A percentile compares a stretch with the other conserved stretches of the same genome.
These are phyloP conservation scores for Lethocerus indicus DNA, from an alignment of 1,140 invertebrate genomes.

Conservation along the genomic window DNA sequence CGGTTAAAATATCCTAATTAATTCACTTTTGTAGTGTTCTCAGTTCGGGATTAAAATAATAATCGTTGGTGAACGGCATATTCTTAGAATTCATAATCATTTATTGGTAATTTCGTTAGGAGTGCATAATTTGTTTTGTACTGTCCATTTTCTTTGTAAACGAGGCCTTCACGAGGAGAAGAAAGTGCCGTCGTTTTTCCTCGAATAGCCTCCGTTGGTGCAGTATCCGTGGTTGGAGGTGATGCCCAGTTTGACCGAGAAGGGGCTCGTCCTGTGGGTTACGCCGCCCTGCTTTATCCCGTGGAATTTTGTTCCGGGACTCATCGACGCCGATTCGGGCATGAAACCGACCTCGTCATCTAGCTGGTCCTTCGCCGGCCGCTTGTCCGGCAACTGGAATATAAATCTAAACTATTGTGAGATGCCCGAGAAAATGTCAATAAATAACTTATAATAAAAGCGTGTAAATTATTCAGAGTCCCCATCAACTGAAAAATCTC, in stretches of 20 bases:
- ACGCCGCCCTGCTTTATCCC: slow-evolving; percentile 17
- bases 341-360: not conserved
- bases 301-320: slow-evolving; percentile 10
- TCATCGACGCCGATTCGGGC: not conserved
- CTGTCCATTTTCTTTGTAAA: not conserved
- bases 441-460: no score
- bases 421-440: no score
- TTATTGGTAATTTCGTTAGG: no score
- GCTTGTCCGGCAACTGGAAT: slow-evolving; percentile 6
- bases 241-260: slow-evolving; percentile 28
- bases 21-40: no score
- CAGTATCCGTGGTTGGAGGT: slow-evolving; percentile 27
- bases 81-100: no score
- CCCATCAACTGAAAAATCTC: no score
- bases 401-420: not conserved
- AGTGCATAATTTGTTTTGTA: no score
- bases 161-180: slow-evolving; percentile 18
- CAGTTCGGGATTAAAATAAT: no score
- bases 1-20: no score
- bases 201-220: slow-evolving; percentile 28
- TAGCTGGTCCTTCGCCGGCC: slow-evolving; percentile 6
- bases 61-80: no score
- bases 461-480: no score
- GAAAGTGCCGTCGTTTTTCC: slow-evolving; percentile 30
- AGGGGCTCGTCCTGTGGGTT: slow-evolving; percentile 20